phyloP scores from a whole-genome alignment of 2,113 vertebrate genomes.

The Corvus cornix region DNA sequence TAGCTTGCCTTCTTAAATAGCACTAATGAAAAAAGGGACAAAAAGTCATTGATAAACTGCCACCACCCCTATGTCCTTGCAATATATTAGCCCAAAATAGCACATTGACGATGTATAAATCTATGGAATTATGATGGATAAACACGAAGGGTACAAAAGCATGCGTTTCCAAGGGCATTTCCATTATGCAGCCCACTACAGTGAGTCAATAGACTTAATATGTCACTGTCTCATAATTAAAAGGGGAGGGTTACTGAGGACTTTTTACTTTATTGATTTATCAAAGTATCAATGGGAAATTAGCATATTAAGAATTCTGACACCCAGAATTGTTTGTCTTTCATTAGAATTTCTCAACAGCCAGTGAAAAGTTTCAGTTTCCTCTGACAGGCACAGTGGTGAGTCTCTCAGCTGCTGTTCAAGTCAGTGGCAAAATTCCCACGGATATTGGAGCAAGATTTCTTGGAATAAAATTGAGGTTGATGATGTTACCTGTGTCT shows the following conservation, averaged over 20 bases:
- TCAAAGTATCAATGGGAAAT: background rate
- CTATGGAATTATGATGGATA: slow-evolving; percentile 48
- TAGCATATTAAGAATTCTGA: background rate
- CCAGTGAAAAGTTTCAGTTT: background rate
- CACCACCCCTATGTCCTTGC: slow-evolving; percentile 38
- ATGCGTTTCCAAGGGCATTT: slow-evolving; percentile 33
- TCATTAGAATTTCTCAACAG: background rate
- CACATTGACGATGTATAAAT: slow-evolving; percentile 35
- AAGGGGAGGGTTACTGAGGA: background rate
- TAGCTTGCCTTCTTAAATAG: slow-evolving; percentile 37
- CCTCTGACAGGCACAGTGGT: background rate
- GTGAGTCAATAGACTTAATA: slow-evolving; percentile 26
- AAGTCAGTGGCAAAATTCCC: background rate
- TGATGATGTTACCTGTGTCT: background rate
- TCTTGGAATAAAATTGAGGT: background rate
- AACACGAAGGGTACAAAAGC: slow-evolving; percentile 34
- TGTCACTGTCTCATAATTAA: slow-evolving; percentile 39
- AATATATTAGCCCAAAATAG: slow-evolving; percentile 52
- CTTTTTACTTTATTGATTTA: slow-evolving; percentile 26
- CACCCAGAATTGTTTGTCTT: background rate
- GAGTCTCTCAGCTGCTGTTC: background rate
- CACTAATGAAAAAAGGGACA: slow-evolving; percentile 52
- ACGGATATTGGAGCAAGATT: rapidly evolving
- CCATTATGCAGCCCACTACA: slow-evolving; percentile 26
- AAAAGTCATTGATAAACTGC: slow-evolving; percentile 48